Evolutionary conservation across 2,113 vertebrate species (phyloP).

Genomic region (Podarcis cretensis): DNA sequence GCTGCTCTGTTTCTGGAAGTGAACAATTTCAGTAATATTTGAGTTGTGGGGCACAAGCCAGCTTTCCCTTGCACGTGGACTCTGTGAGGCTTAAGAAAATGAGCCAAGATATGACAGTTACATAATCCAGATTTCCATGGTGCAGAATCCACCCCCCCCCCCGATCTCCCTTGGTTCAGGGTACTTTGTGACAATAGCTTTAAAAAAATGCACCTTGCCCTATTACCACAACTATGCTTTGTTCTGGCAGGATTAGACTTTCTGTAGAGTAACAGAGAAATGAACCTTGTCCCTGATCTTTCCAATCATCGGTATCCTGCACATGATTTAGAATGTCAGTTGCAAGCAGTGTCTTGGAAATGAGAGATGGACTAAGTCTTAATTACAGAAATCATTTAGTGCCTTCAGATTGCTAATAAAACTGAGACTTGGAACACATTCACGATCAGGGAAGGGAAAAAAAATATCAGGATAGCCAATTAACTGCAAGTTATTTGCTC

Average conservation of each 20-base stretch:
- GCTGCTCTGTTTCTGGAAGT: neutral
- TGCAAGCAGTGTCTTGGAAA: neutral
- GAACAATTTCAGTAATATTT: neutral
- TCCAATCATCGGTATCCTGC: neutral
- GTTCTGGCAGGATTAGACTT: rapidly evolving
- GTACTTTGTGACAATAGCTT: no score
- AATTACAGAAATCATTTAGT: slow-evolving; percentile 18
- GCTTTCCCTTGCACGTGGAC: neutral
- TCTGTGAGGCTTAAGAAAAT: neutral
- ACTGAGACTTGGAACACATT: slow-evolving; percentile 10
- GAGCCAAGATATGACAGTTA: no score
- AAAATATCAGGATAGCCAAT: slow-evolving; percentile 44
- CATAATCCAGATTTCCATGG: neutral
- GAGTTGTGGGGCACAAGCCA: neutral
- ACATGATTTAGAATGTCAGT: neutral
- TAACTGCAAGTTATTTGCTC: slow-evolving; percentile 30
- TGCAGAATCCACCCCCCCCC: neutral
- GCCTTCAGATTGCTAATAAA: slow-evolving; percentile 5
- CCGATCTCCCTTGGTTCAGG: neutral
- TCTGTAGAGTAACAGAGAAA: neutral
- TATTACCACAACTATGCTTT: neutral
- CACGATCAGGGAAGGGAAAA: neutral
- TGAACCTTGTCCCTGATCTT: neutral
- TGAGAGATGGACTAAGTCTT: slow-evolving; percentile 2
- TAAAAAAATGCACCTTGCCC: neutral